Evolutionary conservation across 2,888 invertebrate species (phyloP), one percentile per base, ranked within the genome.

Genomic region (Drepana falcataria): DNA sequence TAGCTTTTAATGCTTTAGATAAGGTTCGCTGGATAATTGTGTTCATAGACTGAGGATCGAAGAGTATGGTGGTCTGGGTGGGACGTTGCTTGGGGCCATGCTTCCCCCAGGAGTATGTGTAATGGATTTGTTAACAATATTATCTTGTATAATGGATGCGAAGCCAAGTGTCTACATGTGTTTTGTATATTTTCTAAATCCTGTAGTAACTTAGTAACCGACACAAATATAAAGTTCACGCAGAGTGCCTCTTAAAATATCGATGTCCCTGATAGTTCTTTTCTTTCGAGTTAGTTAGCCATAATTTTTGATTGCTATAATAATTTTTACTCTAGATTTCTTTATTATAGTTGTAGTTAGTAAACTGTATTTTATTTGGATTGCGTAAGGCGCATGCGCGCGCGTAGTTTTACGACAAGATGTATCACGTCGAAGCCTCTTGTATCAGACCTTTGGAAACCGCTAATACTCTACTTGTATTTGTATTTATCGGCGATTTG

Each of bases 1-100:
- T 91, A 91, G 91, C 89, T 90, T 90, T 65, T 91, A 90, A 89
- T 79, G 90, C 90, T 91, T 88, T 90, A 89, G 89, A 67, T 91
- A 90, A 90, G 90, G 82, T 87, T 86, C 79, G 88, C 85, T 85
- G 89, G 84, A 84, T 85, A 81, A 88, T 88, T 91, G 90, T 90
- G 90, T 89, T 90, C 87, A 90, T 85, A 86, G 89, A 88, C 87
- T 88, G 90, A 90, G 75, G 76, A 75, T 71, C 63, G 66, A 61
- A 64, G 63, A 55, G 59, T 57, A 59, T 21, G 21, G 21, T 21
- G 21, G 21, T 21, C 21, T 21, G 21, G 21, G 21, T 21, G 21
- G 21, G 21, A 21, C 21, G 21, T 21, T 21, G 21, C 21, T 21
- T 21, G 21, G 21, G 21, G 21, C 21, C 21, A 21, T 21, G 21